These are phyloP conservation scores for Gadus macrocephalus DNA, from an alignment of 2,113 vertebrate species.

Conservation along the genomic window DNA sequence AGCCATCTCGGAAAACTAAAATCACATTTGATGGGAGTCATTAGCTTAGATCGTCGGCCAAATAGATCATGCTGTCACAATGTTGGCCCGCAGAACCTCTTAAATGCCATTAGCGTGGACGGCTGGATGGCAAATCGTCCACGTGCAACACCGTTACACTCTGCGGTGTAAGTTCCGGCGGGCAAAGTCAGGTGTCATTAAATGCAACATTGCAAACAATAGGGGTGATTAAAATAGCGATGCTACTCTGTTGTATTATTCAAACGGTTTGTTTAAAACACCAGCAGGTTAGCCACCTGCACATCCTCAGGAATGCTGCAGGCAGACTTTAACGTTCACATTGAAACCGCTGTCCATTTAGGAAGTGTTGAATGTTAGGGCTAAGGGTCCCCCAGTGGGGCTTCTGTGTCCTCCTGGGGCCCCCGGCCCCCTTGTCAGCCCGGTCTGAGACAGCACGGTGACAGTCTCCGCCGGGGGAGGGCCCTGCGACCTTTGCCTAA, in stretches of 20 bases:
- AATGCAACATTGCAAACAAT: neutral
- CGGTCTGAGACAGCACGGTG: constrained; percentile 44
- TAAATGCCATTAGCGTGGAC: constrained; percentile 64
- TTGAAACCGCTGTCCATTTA: too few relatives aligned
- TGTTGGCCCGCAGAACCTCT: constrained; percentile 61
- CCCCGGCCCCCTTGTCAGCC: constrained; percentile 34
- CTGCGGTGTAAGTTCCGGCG: too few relatives aligned
- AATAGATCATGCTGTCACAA: constrained; percentile 71
- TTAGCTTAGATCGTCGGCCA: constrained; percentile 66
- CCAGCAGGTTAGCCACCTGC: too few relatives aligned
- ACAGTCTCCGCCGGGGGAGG: constrained; percentile 67
- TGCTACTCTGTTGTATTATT: too few relatives aligned
- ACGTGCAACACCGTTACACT: constrained; percentile 38
- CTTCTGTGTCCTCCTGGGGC: constrained; percentile 45
- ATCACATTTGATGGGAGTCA: constrained; percentile 72
- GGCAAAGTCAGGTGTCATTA: neutral
- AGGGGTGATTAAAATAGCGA: too few relatives aligned
- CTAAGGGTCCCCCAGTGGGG: constrained; percentile 68
- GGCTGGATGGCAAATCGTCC: constrained; percentile 44
- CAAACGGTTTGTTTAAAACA: too few relatives aligned
- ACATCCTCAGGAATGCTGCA: too few relatives aligned
- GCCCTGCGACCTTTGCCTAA: constrained; percentile 80
- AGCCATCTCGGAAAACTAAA: constrained; percentile 66
- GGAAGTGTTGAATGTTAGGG: too few relatives aligned
- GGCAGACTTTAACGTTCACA: too few relatives aligned